These are phyloP conservation scores for Caenorhabditis macrosperma DNA, from an alignment of 2,888 invertebrate genomes.

Conservation along the genomic window DNA sequence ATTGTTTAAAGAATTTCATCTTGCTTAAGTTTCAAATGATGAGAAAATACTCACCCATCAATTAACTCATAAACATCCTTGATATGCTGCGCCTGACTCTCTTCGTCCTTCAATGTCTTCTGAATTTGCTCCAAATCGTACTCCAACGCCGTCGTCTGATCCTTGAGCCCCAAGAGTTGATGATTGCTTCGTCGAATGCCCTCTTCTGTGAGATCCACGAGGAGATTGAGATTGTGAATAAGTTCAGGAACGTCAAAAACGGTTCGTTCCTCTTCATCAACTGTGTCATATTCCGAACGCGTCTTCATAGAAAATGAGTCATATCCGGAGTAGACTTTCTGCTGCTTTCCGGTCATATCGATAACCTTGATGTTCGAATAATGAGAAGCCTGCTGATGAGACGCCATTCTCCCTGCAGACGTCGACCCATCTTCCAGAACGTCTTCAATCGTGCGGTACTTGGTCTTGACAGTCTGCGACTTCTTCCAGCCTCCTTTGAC, in stretches of 20 bases:
- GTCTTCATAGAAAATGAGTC: slow-evolving; percentile 77
- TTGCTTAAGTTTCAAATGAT: not conserved
- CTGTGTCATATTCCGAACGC: slow-evolving; percentile 72
- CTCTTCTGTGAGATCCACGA: slow-evolving; percentile 95
- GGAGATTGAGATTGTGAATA: slow-evolving; percentile 91
- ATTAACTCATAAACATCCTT: slow-evolving; percentile 62
- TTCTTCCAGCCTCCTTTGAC: slow-evolving; percentile 85
- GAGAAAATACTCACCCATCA: slow-evolving; percentile 36
- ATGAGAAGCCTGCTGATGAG: slow-evolving; percentile 11
- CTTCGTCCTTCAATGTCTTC: slow-evolving; percentile 86
- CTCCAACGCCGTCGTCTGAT: slow-evolving; percentile 87
- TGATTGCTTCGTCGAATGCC: slow-evolving; percentile 92
- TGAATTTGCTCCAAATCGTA: slow-evolving; percentile 87
- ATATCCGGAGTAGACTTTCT: slow-evolving; percentile 85
- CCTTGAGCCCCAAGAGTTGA: slow-evolving; percentile 87
- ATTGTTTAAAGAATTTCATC: too few relatives aligned
- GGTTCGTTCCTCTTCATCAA: slow-evolving; percentile 82
- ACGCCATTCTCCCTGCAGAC: not conserved
- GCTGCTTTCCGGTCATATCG: slow-evolving; percentile 97
- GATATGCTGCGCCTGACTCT: slow-evolving; percentile 86
- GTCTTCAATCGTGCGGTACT: slow-evolving; percentile 82
- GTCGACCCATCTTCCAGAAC: slow-evolving; percentile 80
- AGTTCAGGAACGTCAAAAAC: slow-evolving; percentile 88
- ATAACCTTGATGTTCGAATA: slow-evolving; percentile 85
- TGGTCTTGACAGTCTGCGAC: slow-evolving; percentile 79